Evolutionary conservation across 2,888 invertebrate genomes (phyloP), one percentile per base, ranked within the genome.

Genomic region (Chromoteleia sp.): DNA sequence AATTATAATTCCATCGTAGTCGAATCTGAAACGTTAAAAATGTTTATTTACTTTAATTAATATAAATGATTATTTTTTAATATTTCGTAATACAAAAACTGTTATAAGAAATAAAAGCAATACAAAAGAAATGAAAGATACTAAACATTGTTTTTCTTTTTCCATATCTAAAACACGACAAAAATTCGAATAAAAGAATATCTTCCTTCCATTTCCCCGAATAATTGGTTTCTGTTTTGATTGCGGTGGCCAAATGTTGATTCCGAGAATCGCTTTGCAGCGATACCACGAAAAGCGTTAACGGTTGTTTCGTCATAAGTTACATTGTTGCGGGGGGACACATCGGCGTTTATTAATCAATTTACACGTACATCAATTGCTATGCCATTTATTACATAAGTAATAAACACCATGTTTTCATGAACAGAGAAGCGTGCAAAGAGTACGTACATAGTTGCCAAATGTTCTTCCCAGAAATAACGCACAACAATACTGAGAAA

Each of bases 401-500:
- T 59, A 41, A 12, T 41, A 2, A 39, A 17, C 12, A 36, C 15
- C 25, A n/a, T 39, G 21, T 21, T 59, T 41, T 41, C 25, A 21
- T 12, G 19, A 59, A 21, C 8, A n/a, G 29, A 43, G 21, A 43
- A 25, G 25, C 41, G n/a, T 17, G 10, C 25, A 36, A 33, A 50
- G 15, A n/a, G 33, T 19, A 19, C 30, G 17, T 19, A 21, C 65
- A 36, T 36, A 50, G 52, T 67, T 67, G 67, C 54, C 67, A 67
- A 52, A 67, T 67, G 67, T 67, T 54, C 30, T 65, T 54, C 67
- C 30, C 41, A 54, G 67, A 67, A 67, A 43, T 41, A 29, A 43
- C 7, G 50, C 54, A 12, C 8, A 54, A 67, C 67, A 67, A 67
- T 67, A 67, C 67, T 54, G 67, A 67, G 54, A 54, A 67, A 29